Conservation (phyloP, 2,888 invertebrate species). For the Podabrus alpinus region DNA sequence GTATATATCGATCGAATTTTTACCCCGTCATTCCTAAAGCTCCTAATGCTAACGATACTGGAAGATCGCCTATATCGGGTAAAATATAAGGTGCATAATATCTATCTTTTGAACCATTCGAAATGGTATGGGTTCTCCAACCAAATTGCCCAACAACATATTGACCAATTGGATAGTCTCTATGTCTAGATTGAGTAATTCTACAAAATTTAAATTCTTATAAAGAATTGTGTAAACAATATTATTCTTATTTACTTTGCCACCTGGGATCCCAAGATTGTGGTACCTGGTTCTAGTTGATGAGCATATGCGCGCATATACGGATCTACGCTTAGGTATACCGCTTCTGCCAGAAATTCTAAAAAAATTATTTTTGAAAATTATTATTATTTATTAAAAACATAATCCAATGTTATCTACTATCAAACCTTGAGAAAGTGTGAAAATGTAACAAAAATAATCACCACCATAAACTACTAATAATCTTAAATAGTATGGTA, state of each 20-base stretch:
- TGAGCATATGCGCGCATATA: slow-evolving; percentile 68
- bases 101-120: slow-evolving; percentile 54
- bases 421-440: no score
- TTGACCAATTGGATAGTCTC: slow-evolving; percentile 67
- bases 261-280: slow-evolving; percentile 74
- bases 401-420: no score
- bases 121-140: slow-evolving; percentile 68
- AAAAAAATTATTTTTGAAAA: slow-evolving; percentile 38
- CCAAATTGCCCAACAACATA: slow-evolving; percentile 68
- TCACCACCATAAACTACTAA: no score
- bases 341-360: slow-evolving; percentile 71
- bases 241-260: slow-evolving; percentile 59
- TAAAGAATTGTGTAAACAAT: background rate
- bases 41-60: slow-evolving; percentile 68
- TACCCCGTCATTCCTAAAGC: slow-evolving; percentile 76
- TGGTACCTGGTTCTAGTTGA: slow-evolving; percentile 60
- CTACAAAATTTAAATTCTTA: slow-evolving; percentile 53
- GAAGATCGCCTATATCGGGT: slow-evolving; percentile 63
- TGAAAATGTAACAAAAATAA: no score
- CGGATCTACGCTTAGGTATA: slow-evolving; percentile 74
- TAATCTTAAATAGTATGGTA: no score
- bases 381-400: no score
- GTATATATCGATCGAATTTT: slow-evolving; percentile 26
- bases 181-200: slow-evolving; percentile 69
- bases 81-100: slow-evolving; percentile 62